Evolutionary conservation across 2,888 invertebrate species (phyloP), one percentile per base, ranked within the genome.

Genomic region (Ormyrus pomaceus): DNA sequence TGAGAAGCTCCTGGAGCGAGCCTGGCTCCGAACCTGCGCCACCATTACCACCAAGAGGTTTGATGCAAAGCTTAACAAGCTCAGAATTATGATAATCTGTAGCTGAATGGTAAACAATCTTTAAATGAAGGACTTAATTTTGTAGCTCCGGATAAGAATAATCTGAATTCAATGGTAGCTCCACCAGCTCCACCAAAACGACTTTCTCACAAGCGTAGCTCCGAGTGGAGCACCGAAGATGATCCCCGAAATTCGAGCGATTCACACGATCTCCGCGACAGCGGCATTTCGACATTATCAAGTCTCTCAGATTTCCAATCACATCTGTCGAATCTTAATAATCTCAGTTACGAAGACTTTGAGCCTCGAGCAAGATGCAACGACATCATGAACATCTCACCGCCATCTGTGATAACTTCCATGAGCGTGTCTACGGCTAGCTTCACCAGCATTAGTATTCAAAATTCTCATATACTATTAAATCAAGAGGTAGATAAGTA

Each of bases 31-130:
- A 96, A 0, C 96, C 96, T 19, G 90, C 90, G 0, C 89, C 90
- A 2, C 96, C 96, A 0, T 88, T 96, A 77, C 96, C 96, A 5
- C 96, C 96, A 0, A 91, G 96, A 81, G 95, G 96, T 7, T 78
- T 34, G 34, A 34, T 34, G 4, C 34, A 4, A 34, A 34, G 4
- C 34, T 34, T 34, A 34, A 9, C n/a, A 11, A 66, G n/a, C 48
- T 66, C 34, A 34, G 34, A 34, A 34, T 34, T 34, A 34, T 34
- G 34, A 34, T 34, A 34, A 34, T 34, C 34, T 34, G 34, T 34
- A 34, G 3, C 34, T 34, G 34, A 34, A 34, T 34, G 34, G 34
- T 34, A 34, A 34, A 34, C 34, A 34, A 34, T 34, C 34, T 34
- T 34, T 34, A 34, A 34, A 34, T 34, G 34, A 34, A 34, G 34